These are phyloP conservation scores for Molorchus minor DNA, from an alignment of 2,888 invertebrate genomes.

Conservation along the genomic window DNA sequence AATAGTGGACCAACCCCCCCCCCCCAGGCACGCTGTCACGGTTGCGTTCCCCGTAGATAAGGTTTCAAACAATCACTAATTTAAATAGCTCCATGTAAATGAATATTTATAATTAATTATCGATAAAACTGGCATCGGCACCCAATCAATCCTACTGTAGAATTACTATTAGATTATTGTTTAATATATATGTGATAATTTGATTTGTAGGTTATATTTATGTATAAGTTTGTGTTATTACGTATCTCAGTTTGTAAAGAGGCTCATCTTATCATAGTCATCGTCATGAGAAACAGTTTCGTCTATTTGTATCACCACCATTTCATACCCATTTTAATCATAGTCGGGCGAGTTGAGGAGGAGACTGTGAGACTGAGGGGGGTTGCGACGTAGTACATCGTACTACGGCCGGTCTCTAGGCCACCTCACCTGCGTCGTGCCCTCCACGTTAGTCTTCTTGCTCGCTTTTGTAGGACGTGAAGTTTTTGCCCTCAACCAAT, in stretches of 20 bases:
- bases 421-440: conserved; percentile 51
- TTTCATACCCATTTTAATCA: conserved; percentile 47
- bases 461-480: conserved; percentile 57
- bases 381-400: conserved; percentile 53
- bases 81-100: conserved; percentile 57
- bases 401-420: conserved; percentile 50
- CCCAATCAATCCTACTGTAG: conserved; percentile 61
- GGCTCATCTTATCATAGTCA: conserved; percentile 51
- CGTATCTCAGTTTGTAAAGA: conserved; percentile 64
- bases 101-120: conserved; percentile 55
- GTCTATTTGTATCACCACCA: conserved; percentile 49
- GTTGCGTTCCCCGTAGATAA: conserved; percentile 55
- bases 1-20: conserved; percentile 63
- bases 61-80: conserved; percentile 67
- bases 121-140: conserved; percentile 60
- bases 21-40: conserved; percentile 43
- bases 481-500: conserved; percentile 58
- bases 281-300: conserved; percentile 46
- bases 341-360: conserved; percentile 54
- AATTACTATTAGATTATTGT: conserved; percentile 57
- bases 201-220: conserved; percentile 62
- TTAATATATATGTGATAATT: conserved; percentile 65
- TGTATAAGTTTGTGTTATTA: conserved; percentile 62
- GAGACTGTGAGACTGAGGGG: conserved; percentile 63
- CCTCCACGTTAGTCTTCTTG: conserved; percentile 57